Base-by-base conservation (phyloP, 2,113 vertebrate genomes). In the Felis chaus region DNA sequence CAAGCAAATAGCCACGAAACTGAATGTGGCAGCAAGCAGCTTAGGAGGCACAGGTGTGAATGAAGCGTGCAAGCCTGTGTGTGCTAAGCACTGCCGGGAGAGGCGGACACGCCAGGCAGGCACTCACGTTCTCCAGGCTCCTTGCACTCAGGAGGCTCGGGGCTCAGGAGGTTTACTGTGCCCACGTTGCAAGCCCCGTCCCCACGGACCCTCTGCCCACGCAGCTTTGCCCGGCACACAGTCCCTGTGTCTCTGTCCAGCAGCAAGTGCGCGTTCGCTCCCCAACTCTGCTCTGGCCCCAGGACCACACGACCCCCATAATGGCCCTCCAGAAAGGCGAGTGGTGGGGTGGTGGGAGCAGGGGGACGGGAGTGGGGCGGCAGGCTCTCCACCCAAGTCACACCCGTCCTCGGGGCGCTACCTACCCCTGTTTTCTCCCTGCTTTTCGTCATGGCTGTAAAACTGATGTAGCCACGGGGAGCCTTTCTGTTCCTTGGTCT, bases 381-480 rank as follows among this genome's bases (percentile, higher is more conserved):
- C 50, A 31, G 21, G 23, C 50, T 18, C 11, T 45, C 25, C 16
- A 1, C 18, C 39, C 31, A 19, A 4, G 29, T 31, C 1, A 13
- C 21, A 10, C 41, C 8, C 2, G 0, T 39, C 48, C 29, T 27
- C 7, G 2, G 4, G 0, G 48, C 5, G 13, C 27, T 36, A 9
- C n/a, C 39, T 25, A 13, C 21, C 31, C 21, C 73, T 13, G 73
- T 76, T 45, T 45, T 16, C 36, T 50, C 23, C 76, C 36, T 50
- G 15, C 7, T 25, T 5, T 45, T 29, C 31, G 57, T 53, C 65
- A 10, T 23, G 12, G 33, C 36, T 31, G 36, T 66, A 29, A 50
- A 53, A 36, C 25, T 36, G 27, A 48, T 4, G 12, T 23, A 61
- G 23, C 21, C 31, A 61, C 14, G 2, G 5, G 14, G 33, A 55